Percentiles rank a stretch among this genome's conserved stretches.
phyloP scores from a whole-genome alignment of 2,797 vertebrate genomes.

The Spea hammondii region DNA sequence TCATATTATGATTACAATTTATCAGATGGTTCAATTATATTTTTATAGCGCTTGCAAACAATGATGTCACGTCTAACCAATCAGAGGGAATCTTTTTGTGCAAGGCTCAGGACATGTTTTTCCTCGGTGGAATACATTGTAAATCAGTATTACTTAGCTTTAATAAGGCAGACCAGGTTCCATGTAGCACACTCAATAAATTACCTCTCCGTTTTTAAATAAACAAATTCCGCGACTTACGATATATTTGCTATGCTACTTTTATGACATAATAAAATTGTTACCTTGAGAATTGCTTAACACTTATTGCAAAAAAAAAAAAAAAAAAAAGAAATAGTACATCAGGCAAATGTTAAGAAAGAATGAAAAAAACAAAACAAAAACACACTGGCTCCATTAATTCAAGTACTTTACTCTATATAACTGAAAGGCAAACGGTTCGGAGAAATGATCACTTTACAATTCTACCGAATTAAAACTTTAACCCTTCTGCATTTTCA shows the following conservation, averaged over 20 bases:
- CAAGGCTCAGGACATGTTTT: constrained; percentile 69
- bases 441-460: not conserved
- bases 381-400: constrained; percentile 66
- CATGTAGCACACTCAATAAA: constrained; percentile 81
- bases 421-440: constrained; percentile 32
- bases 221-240: constrained; percentile 78
- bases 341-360: constrained; percentile 76
- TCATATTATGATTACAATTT: constrained; percentile 78
- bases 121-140: constrained; percentile 71
- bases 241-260: constrained; percentile 79
- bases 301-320: constrained; percentile 74
- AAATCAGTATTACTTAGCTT: constrained; percentile 72
- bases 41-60: constrained; percentile 79
- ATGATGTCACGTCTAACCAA: constrained; percentile 77
- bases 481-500: no score
- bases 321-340: constrained; percentile 59
- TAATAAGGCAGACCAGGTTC: constrained; percentile 73
- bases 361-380: constrained; percentile 78
- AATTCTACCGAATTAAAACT: no score
- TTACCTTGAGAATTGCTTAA: constrained; percentile 83
- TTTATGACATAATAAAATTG: constrained; percentile 81
- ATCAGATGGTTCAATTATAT: constrained; percentile 81
- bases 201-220: constrained; percentile 79
- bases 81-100: constrained; percentile 62
- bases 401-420: constrained; percentile 66